Evolutionary conservation across 2,888 invertebrate genomes (phyloP).

Genomic region (Heliconius erato): DNA sequence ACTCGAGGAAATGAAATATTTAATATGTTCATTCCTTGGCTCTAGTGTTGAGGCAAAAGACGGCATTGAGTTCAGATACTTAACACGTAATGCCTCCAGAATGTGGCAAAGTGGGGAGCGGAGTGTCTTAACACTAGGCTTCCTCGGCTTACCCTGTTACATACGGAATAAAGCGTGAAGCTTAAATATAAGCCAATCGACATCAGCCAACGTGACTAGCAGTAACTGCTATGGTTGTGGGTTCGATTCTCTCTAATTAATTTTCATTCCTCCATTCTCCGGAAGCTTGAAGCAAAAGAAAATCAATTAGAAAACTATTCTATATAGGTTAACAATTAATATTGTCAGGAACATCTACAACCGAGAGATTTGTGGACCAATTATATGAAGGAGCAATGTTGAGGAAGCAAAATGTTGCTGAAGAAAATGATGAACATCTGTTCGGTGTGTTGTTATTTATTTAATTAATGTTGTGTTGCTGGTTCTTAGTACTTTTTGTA

Average conservation of each 20-base stretch:
- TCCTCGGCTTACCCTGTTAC: too few relatives aligned
- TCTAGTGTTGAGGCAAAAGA: too few relatives aligned
- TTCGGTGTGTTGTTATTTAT: constrained; percentile 47
- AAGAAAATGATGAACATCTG: constrained; percentile 33
- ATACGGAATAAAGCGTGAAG: too few relatives aligned
- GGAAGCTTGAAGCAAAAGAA: not conserved
- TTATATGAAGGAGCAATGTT: constrained; percentile 17
- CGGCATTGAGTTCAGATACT: too few relatives aligned
- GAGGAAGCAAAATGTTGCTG: constrained; percentile 12
- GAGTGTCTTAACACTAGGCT: too few relatives aligned
- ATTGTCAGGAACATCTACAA: constrained; percentile 20
- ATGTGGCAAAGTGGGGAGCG: too few relatives aligned
- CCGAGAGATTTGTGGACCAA: not conserved
- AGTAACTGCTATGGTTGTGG: too few relatives aligned
- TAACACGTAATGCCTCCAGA: too few relatives aligned
- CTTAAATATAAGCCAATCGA: too few relatives aligned
- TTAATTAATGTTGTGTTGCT: not conserved
- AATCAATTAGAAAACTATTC: not conserved
- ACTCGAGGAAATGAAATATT: too few relatives aligned
- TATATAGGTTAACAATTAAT: not conserved
- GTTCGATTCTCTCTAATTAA: not conserved
- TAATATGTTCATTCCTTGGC: too few relatives aligned
- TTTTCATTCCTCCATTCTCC: not conserved
- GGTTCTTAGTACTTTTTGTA: not conserved
- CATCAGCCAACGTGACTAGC: too few relatives aligned